Percentiles rank a stretch among this genome's conserved stretches.
phyloP scores from a whole-genome alignment of 2,888 invertebrate species.

The Leucozona laternaria region DNA sequence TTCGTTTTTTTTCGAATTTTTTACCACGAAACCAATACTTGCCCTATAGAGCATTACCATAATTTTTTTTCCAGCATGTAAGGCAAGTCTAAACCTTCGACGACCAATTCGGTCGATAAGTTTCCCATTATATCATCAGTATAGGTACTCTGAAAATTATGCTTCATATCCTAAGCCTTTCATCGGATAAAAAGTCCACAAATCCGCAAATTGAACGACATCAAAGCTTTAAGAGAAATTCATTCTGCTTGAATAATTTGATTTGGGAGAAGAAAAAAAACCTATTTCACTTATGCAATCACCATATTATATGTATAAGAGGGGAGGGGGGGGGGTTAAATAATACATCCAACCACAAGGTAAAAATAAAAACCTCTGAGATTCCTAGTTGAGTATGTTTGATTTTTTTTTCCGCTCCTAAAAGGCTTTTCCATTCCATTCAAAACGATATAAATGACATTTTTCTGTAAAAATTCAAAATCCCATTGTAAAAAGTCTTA shows the following conservation, averaged over 20 bases:
- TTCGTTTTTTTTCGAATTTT: too few relatives aligned
- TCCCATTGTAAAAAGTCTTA: conserved; percentile 60
- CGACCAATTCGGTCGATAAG: background rate
- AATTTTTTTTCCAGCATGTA: background rate
- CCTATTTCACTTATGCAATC: conserved; percentile 36
- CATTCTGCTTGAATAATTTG: conserved; percentile 57
- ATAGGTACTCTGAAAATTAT: background rate
- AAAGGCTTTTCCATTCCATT: conserved; percentile 3
- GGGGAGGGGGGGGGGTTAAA: background rate
- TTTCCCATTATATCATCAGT: background rate
- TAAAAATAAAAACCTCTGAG: background rate
- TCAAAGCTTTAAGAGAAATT: conserved; percentile 42
- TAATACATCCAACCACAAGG: background rate
- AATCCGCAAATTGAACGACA: background rate
- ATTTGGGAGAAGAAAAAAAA: conserved; percentile 30
- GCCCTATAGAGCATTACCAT: too few relatives aligned
- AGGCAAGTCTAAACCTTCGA: background rate
- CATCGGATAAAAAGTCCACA: conserved; percentile 46
- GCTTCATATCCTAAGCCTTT: conserved; percentile 20
- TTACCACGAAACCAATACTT: too few relatives aligned
- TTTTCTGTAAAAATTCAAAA: conserved; percentile 35
- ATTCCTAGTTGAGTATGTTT: background rate
- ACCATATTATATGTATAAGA: background rate
- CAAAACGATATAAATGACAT: conserved; percentile 52
- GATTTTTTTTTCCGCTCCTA: conserved; percentile 1